A percentile compares a stretch with the other conserved stretches of the same genome.
These are phyloP conservation scores for Tylochromis polylepis DNA, from an alignment of 2,113 vertebrate genomes.

Conservation along the genomic window DNA sequence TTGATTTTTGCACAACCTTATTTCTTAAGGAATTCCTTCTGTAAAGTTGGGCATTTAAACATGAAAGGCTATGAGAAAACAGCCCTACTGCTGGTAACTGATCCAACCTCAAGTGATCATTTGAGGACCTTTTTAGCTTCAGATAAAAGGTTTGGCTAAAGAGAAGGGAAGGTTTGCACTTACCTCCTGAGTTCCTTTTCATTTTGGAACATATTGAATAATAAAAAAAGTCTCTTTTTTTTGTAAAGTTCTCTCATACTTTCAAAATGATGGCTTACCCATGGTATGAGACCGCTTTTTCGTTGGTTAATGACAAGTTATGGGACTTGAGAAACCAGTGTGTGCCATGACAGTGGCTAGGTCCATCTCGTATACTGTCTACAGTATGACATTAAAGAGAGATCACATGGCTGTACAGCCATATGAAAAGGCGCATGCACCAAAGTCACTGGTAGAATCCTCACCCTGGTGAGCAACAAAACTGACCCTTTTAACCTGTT, in stretches of 20 bases:
- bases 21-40: neutral
- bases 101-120: neutral
- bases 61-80: neutral
- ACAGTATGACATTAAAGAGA: no score
- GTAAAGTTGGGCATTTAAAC: neutral
- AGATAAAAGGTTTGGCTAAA: neutral
- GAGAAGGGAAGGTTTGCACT: neutral
- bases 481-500: no score
- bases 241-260: neutral
- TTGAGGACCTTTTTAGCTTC: neutral
- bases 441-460: no score
- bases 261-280: neutral
- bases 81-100: neutral
- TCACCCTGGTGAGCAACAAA: no score
- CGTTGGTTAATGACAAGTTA: neutral
- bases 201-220: no score
- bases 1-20: neutral
- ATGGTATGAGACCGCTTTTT: neutral
- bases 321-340: no score
- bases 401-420: no score
- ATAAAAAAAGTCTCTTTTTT: neutral
- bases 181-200: neutral
- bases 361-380: no score
- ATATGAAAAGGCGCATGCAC: no score
- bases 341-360: no score